Evolutionary conservation across 2,113 vertebrate genomes (phyloP), one percentile per base, ranked within the genome.

Genomic region (Chauna torquata): DNA sequence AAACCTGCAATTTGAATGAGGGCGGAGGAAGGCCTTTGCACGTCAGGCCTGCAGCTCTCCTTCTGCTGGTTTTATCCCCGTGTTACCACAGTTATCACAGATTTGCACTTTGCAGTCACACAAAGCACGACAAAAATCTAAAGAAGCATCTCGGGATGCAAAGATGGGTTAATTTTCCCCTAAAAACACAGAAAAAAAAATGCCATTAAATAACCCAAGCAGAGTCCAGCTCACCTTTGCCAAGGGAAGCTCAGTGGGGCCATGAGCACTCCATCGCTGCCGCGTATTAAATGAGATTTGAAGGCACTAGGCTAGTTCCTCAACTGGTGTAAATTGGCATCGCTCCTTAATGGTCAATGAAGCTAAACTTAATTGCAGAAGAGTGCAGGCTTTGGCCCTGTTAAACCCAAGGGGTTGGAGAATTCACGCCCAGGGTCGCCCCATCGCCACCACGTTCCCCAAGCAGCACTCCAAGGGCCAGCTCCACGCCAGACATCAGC

Each of bases 181-280:
- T 42, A 34, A 83, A 91, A 88, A 22, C 32, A 15, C 8, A 3
- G 19, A 11, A 6, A 17, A 52, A 80, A 93, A 34, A 4, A 23
- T 87, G 36, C 6, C 85, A 85, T 85, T 32, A 85, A 77, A 58
- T 64, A 92, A 80, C 9, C 16, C 24, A 49, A 58, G 13, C 8
- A 8, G 12, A 54, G 11, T 8, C 9, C 22, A 58, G 9, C 0
- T 0, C 4, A 49, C 18, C 47, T 72, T 79, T 19, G 4, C 22
- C 40, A 80, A 61, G 28, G 11, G 36, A 94, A 88, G 47, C 3
- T 88, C 10, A 69, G 59, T 11, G 25, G 25, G 5, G 3, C 2
- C 25, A 13, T 65, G 28, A 80, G 12, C 45, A 32, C 16, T 45
- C 23, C 22, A 11, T 38, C 50, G 20, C 30, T 20, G 24, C 13